phyloP scores from a whole-genome alignment of 2,113 vertebrate genomes.

The Etheostoma cragini region DNA sequence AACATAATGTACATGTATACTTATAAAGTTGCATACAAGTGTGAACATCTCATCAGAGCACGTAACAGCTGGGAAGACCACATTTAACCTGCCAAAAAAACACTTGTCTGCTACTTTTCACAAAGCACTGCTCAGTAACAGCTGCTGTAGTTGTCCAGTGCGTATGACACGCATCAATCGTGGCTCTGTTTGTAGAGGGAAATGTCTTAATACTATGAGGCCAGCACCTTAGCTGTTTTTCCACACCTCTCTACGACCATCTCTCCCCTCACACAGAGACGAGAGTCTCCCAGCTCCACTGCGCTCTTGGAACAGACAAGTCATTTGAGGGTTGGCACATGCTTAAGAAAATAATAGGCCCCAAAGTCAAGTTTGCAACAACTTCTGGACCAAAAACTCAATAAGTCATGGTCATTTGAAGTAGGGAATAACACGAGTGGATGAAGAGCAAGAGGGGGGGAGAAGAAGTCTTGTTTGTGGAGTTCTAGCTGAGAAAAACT shows the following conservation, averaged over 20 bases:
- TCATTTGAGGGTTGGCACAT: constrained; percentile 83
- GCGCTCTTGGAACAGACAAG: constrained; percentile 73
- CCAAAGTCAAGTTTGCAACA: constrained; percentile 81
- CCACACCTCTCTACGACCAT: constrained; percentile 62
- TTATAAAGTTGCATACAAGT: neutral
- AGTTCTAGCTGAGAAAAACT: constrained; percentile 40
- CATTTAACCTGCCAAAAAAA: constrained; percentile 43
- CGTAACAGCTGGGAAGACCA: constrained; percentile 11
- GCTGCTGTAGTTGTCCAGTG: constrained; percentile 66
- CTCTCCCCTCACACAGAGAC: constrained; percentile 77
- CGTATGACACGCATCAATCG: constrained; percentile 71
- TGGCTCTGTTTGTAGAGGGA: constrained; percentile 73
- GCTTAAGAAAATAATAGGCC: constrained; percentile 82
- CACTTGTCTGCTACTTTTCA: constrained; percentile 77
- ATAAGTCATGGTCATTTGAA: constrained; percentile 76
- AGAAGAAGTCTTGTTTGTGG: constrained; percentile 46
- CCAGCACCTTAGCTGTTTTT: constrained; percentile 73
- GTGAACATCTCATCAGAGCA: constrained; percentile 27
- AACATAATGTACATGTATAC: neutral
- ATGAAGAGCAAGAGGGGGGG: constrained; percentile 57
- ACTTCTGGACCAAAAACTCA: constrained; percentile 72
- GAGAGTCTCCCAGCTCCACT: constrained; percentile 67
- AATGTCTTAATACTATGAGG: constrained; percentile 73
- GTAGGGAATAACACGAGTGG: constrained; percentile 64
- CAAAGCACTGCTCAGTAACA: constrained; percentile 66